phyloP scores from a whole-genome alignment of 2,113 vertebrate genomes.

The Oxygymnocypris stewartii region DNA sequence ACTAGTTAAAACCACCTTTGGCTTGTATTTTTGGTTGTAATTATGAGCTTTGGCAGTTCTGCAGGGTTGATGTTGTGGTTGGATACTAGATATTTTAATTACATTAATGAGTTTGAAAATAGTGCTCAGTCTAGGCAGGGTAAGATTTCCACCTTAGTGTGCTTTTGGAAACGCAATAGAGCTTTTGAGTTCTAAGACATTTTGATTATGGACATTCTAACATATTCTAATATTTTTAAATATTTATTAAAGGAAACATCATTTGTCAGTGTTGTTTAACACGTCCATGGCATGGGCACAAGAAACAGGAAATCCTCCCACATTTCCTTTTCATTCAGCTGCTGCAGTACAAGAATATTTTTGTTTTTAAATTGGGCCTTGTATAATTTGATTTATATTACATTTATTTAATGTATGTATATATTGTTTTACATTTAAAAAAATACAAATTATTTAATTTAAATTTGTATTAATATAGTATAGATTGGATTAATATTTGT shows the following conservation, averaged over 20 bases:
- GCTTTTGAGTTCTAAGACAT: slow-evolving; percentile 27
- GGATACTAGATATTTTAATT: slow-evolving; percentile 52
- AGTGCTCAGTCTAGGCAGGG: slow-evolving; percentile 5
- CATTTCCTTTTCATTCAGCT: slow-evolving; percentile 9
- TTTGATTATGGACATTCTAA: slow-evolving; percentile 18
- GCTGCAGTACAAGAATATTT: too few species aligned
- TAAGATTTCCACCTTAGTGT: slow-evolving; percentile 33
- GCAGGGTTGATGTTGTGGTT: slow-evolving; percentile 41
- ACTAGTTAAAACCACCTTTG: slow-evolving; percentile 31
- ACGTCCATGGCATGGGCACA: neutral
- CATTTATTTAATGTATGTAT: neutral
- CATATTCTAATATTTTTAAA: neutral
- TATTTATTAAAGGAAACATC: slow-evolving; percentile 52
- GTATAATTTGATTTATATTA: too few species aligned
- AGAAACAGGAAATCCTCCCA: neutral
- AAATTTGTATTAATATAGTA: too few species aligned
- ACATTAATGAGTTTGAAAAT: slow-evolving; percentile 32
- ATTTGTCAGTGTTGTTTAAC: slow-evolving; percentile 31
- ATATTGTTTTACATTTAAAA: neutral
- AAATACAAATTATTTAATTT: too few species aligned
- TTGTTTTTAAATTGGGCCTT: neutral
- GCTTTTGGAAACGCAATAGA: slow-evolving; percentile 38
- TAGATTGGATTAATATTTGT: neutral
- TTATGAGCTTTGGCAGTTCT: slow-evolving; percentile 36
- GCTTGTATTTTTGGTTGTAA: slow-evolving; percentile 12